Conservation (phyloP, 2,888 invertebrate genomes). For the Aphodius granarius region DNA sequence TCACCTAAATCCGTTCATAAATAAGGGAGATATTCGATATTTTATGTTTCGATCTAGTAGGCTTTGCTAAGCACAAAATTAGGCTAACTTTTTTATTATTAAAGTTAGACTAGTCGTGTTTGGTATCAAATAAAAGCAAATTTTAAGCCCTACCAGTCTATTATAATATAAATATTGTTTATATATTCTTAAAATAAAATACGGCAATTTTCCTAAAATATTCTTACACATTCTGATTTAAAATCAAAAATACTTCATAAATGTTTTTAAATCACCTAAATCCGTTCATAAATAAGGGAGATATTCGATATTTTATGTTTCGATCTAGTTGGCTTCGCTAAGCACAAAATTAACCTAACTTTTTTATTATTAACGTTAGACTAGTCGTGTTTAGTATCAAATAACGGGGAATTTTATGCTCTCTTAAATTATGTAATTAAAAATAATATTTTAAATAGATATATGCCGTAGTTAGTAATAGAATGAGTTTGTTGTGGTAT, state of each 20-base stretch:
- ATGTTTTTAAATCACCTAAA: background rate
- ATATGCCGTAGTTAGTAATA: background rate
- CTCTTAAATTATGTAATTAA: background rate
- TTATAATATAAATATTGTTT: background rate
- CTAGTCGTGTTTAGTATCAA: background rate
- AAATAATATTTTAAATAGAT: background rate
- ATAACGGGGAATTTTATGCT: background rate
- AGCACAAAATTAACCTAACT: background rate
- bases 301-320: background rate
- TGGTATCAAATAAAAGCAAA: background rate
- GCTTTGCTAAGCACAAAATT: background rate
- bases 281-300: background rate
- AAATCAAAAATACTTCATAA: no score
- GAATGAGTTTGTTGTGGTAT: background rate
- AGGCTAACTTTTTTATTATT: background rate
- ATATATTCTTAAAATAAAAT: background rate
- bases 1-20: no score
- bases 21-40: background rate
- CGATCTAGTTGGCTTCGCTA: background rate
- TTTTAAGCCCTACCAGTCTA: background rate
- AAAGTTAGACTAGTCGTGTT: background rate
- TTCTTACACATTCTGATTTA: no score
- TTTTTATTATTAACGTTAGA: background rate
- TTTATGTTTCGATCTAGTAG: background rate
- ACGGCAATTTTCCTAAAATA: no score